Evolutionary conservation across 2,797 vertebrate genomes (phyloP), one percentile per base, ranked within the genome.

Genomic region (Melanotaenia nigrans): DNA sequence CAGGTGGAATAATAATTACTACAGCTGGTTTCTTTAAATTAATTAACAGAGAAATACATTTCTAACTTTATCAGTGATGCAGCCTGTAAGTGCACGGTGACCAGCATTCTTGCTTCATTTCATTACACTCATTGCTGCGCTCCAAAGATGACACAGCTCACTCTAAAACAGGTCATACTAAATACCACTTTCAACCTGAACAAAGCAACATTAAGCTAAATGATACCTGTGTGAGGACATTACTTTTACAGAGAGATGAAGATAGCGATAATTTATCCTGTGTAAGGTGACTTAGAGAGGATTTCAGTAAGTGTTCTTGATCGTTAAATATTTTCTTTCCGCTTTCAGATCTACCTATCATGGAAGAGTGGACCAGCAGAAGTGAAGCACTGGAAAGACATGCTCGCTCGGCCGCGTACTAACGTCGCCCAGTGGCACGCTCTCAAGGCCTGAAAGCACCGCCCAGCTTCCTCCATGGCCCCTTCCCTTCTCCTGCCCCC

Each of bases 311-410:
- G 32, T 30, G 20, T 57, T 1, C 38, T 13, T 65, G 16, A 45
- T 65, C 1, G 2, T 22, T 8, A 1, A 40, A 1, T 51, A 36
- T 61, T 54, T 66, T 28, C 53, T 55, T 60, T 24, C 18, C 20
- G 75, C 73, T 73, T 59, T 13, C 83, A 99, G 97, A 99, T 99
- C 90, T 99, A 99, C 92, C 94, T 99, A 86, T 99, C 97, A 20
- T 99, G 97, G 97, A 99, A 99, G 95, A 99, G 97, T 3, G 97
- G 97, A 64, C 97, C 97, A 0, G 97, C 94, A 0, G 97, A 98
- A 87, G 97, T 98, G 77, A 98, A 98, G 84, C 97, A 99, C 95
- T 99, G 97, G 97, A 99, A 99, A 92, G 97, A 99, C 94, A 99
- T 99, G 97, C 96, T 99, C 36, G 96, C 96, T 77, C 95, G 96